Evolutionary conservation across 1,140 invertebrate genomes (phyloP), one percentile per base, ranked within the genome.

Genomic region (Pteromalus puparum): DNA sequence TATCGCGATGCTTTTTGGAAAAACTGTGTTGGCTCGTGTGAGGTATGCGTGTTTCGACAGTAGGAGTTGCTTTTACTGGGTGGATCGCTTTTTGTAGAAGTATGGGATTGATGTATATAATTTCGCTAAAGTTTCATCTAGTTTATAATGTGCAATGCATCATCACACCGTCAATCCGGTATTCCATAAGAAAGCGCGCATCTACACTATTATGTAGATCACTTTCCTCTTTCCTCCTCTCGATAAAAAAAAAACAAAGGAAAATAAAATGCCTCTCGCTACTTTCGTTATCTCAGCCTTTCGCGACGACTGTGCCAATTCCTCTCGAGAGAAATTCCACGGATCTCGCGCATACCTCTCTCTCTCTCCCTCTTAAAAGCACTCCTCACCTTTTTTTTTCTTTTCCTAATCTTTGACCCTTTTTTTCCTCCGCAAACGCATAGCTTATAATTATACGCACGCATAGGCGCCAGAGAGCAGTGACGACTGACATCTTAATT

Each of bases 401-500:
- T 67, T 65, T 70, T 42, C 34, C 67, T 81, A 81, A 72, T 81
- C 24, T 79, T 6, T n/a, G 48, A 68, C 34, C 65, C 61, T 79
- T 67, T 61, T 61, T 61, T 61, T n/a, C 18, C 53, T 7, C 3
- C 18, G 4, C 53, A n/a, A 6, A 1, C 53, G 48, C 48, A 18
- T 21, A 21, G 13, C 48, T 53, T 53, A 21, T 61, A 61, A 61
- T 61, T 61, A 61, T 5, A 3, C 53, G 21, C 53, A 61, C 53
- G 53, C 53, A n/a, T n/a, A 61, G 38, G 10, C 4, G 53, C 53
- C 30, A 34, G 30, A 34, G 30, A 34, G 30, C 30, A 34, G 30
- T 5, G 30, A 34, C 30, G 30, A 34, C 3, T 21, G 61, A 79
- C 75, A 42, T 73, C 82, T 73, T 84, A 84, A 79, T 84, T 84